Evolutionary conservation across 1,140 invertebrate genomes (phyloP).

Genomic region (Temnothorax nylanderi): DNA sequence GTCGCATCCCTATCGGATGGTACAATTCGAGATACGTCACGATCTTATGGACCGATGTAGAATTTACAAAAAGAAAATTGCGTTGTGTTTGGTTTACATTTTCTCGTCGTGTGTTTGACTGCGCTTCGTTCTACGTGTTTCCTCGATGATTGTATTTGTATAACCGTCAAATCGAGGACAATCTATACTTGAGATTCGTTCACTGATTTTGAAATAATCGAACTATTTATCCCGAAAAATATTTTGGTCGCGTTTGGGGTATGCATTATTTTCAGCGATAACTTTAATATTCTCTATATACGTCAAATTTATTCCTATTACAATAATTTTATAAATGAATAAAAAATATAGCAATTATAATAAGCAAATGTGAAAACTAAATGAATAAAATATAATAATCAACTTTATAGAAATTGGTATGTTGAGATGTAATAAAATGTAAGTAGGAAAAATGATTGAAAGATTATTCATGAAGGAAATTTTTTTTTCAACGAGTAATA

Average conservation of each 20-base stretch:
- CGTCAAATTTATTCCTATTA: not conserved
- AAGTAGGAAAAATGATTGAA: not conserved
- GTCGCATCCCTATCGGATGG: not conserved
- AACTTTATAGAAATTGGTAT: not conserved
- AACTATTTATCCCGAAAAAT: not conserved
- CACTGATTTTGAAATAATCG: not conserved
- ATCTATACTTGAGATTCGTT: not conserved
- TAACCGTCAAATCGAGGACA: not conserved
- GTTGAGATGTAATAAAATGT: not conserved
- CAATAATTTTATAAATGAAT: not conserved
- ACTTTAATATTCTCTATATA: not conserved
- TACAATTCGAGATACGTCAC: slow-evolving; percentile 13
- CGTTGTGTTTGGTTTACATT: not conserved
- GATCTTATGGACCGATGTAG: not conserved
- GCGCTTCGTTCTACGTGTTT: not conserved
- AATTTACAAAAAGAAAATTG: not conserved
- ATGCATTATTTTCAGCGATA: not conserved
- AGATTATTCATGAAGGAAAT: not conserved
- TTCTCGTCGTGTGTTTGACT: not conserved
- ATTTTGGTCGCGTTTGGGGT: not conserved
- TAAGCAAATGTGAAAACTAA: not conserved
- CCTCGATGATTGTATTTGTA: not conserved
- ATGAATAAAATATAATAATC: not conserved
- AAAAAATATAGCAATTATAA: not conserved
- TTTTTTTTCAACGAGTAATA: not conserved